These are phyloP conservation scores for Leucosticte australis DNA, from an alignment of 2,113 vertebrate genomes.

Conservation along the genomic window DNA sequence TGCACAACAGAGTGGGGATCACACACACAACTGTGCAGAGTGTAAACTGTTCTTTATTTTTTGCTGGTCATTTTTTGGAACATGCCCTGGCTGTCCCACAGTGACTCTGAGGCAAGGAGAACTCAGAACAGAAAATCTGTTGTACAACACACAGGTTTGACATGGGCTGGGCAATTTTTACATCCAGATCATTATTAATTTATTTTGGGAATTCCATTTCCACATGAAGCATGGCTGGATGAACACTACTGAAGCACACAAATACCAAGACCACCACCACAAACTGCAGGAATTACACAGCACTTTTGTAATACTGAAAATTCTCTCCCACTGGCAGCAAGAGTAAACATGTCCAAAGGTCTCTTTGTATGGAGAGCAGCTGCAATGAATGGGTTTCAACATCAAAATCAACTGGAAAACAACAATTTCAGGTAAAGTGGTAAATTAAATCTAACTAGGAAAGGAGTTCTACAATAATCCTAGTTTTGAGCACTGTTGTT, in stretches of 20 bases:
- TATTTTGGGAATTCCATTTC: not conserved
- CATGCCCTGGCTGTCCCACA: not conserved
- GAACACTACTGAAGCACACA: not conserved
- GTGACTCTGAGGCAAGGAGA: not conserved
- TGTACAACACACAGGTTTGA: not conserved
- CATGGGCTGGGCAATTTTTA: not conserved
- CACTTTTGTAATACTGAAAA: not conserved
- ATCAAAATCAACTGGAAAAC: not conserved
- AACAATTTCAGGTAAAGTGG: not conserved
- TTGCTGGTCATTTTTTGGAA: not conserved
- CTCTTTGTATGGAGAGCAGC: not conserved
- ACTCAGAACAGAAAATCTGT: not conserved
- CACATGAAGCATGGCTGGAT: not conserved
- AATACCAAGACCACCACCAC: not conserved
- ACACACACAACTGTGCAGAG: not conserved
- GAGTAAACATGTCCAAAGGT: not conserved
- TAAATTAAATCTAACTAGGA: not conserved
- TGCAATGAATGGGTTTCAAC: not conserved
- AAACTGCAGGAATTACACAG: not conserved
- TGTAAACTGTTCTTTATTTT: conserved; percentile 44
- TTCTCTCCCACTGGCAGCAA: not conserved
- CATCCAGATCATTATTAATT: not conserved
- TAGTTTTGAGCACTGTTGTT: not conserved
- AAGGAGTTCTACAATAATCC: not conserved
- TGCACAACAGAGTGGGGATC: not conserved